Evolutionary conservation across 2,888 invertebrate species (phyloP), one percentile per base, ranked within the genome.

Genomic region (Kryphioiulus occultus): DNA sequence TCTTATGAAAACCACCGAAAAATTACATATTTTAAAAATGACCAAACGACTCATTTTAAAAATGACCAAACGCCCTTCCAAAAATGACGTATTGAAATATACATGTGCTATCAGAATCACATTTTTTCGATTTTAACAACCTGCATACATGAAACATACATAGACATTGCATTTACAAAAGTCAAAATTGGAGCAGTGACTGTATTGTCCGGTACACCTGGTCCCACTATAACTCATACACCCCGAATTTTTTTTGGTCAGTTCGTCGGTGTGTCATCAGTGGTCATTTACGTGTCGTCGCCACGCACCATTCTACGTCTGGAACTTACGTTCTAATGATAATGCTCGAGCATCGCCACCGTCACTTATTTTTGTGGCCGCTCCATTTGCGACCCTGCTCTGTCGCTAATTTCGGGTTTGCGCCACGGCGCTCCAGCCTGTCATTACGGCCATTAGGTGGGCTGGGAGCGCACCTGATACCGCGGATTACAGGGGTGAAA

Each of bases 401-500:
- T 68, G 68, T 68, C 68, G 68, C 78, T 78, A 78, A 78, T 78
- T 78, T 78, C 78, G 78, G 78, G 78, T 78, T 78, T 78, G 78
- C 30, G 30, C 78, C 15, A 30, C 26, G 78, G 78, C 78, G 78
- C 78, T 78, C 78, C 78, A 78, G 78, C 78, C 78, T 78, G 78
- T 78, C 26, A 78, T 78, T 78, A 78, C 30, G 78, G 78, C 78
- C 78, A 78, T 78, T 78, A 78, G 3, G 7, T 15, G 78, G 78
- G 78, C 30, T 30, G 78, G 78, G 78, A 78, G 68, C 68, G 68
- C 68, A 68, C 68, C 68, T 68, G 68, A 68, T 30, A 30, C 78
- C 15, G 10, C 30, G 30, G 30, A 78, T 78, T 78, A 78, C 12
- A 78, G 78, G 78, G 78, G 78, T 30, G 26, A 78, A 59, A 30